phyloP scores from a whole-genome alignment of 2,797 vertebrate species.

The Neoniphon sammara region DNA sequence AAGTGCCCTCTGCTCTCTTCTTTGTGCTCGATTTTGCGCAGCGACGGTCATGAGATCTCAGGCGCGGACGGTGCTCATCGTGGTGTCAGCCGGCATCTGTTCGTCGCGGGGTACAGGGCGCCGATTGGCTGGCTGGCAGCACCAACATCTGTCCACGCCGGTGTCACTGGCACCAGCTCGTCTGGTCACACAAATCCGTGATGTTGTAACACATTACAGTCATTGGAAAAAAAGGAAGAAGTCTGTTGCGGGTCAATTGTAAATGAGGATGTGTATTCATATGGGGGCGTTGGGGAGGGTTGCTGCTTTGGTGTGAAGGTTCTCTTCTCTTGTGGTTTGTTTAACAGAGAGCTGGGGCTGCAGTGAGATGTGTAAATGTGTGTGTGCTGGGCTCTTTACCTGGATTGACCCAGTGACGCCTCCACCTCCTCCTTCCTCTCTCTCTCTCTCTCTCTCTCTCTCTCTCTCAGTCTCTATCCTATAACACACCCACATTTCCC shows the following conservation, averaged over 20 bases:
- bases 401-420: slow-evolving; percentile 5
- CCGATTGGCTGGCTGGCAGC: slow-evolving; percentile 50
- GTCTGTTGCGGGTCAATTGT: slow-evolving; percentile 15
- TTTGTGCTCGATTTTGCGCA: slow-evolving; percentile 27
- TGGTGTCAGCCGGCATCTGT: slow-evolving; percentile 62
- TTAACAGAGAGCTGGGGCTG: slow-evolving; percentile 10
- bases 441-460: slow-evolving; percentile 10
- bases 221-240: background rate
- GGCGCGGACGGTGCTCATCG: slow-evolving; percentile 14
- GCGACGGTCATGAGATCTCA: slow-evolving; percentile 12
- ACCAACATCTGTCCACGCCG: slow-evolving; percentile 69
- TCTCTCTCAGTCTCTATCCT: slow-evolving; percentile 17
- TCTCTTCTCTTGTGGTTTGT: background rate
- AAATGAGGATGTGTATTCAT: slow-evolving; percentile 13
- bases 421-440: slow-evolving; percentile 6
- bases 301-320: background rate
- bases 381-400: slow-evolving; percentile 5
- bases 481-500: slow-evolving; percentile 12
- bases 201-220: slow-evolving; percentile 17
- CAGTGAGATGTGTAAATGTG: background rate
- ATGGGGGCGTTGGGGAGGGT: background rate
- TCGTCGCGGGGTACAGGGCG: slow-evolving; percentile 31
- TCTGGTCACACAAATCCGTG: slow-evolving; percentile 39
- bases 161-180: slow-evolving; percentile 56
- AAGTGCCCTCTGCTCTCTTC: background rate